Percentiles rank a stretch among this genome's conserved stretches.
phyloP scores from a whole-genome alignment of 1,140 invertebrate genomes.

The Galendromus occidentalis region DNA sequence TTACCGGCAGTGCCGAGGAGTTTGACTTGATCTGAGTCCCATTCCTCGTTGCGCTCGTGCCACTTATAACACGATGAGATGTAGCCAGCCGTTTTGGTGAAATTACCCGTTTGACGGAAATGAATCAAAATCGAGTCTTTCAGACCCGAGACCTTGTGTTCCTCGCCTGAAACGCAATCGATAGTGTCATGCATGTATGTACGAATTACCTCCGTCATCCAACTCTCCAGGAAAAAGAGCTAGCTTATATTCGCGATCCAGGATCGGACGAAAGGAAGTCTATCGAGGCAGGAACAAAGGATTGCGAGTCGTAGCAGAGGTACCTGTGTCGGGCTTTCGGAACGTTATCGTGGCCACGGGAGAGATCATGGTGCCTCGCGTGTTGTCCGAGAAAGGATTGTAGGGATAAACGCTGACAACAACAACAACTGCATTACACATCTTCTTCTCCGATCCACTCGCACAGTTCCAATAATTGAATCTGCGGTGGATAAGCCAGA shows the following conservation, averaged over 20 bases:
- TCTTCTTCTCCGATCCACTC: neutral
- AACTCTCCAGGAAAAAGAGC: too few relatives aligned
- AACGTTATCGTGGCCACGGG: neutral
- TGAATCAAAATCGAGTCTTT: neutral
- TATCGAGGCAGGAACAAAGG: too few relatives aligned
- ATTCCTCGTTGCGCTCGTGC: neutral
- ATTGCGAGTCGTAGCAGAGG: neutral
- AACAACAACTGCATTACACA: neutral
- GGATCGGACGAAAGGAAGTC: too few relatives aligned
- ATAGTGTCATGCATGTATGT: too few relatives aligned
- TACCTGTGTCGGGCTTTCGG: conserved; percentile 4
- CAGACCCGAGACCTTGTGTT: neutral
- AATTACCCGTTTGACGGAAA: conserved; percentile 2
- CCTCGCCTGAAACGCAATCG: neutral
- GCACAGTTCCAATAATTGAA: neutral
- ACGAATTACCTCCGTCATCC: too few relatives aligned
- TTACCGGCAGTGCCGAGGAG: neutral
- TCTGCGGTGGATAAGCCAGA: too few relatives aligned
- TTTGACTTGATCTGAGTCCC: neutral
- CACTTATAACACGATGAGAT: neutral
- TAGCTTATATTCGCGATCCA: too few relatives aligned
- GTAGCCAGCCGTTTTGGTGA: neutral
- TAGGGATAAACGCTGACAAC: neutral
- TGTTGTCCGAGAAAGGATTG: conserved; percentile 1
- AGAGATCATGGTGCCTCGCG: conserved; percentile 1